Evolutionary conservation across 2,113 vertebrate species (phyloP).

Genomic region (Phrynosoma platyrhinos): DNA sequence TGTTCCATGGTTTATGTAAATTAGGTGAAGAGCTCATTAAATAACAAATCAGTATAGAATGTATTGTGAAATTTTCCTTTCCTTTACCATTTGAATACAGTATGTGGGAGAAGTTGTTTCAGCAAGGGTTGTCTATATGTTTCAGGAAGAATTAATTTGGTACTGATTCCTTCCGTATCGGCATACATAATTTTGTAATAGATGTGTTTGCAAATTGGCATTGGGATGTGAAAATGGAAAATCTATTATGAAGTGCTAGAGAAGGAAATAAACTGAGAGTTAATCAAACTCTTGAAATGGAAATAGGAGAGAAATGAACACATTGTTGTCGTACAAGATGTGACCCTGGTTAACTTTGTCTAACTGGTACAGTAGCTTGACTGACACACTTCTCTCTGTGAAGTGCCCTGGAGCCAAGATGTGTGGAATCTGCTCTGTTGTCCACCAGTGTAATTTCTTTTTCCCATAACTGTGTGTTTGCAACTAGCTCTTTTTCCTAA

Average conservation of each 20-base stretch:
- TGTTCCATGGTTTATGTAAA: neutral
- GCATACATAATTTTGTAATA: neutral
- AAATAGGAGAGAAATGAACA: neutral
- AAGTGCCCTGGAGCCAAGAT: no score
- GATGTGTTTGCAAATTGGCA: neutral
- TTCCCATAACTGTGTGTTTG: no score
- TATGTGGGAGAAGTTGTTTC: neutral
- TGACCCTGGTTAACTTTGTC: neutral
- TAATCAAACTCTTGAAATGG: neutral
- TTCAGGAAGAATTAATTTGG: neutral
- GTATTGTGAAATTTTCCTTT: neutral
- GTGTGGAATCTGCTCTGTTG: no score
- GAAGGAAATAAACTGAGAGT: neutral
- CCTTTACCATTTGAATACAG: neutral
- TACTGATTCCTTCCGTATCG: neutral
- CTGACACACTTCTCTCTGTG: neutral
- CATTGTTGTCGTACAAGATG: neutral
- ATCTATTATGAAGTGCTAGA: neutral
- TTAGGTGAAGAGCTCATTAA: neutral
- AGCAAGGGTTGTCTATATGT: neutral
- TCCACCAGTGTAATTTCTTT: no score
- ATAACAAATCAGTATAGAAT: conserved; percentile 11
- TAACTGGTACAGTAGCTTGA: neutral
- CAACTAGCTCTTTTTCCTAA: no score
- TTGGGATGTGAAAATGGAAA: neutral